Percentiles rank a stretch among this genome's conserved stretches.
These are phyloP conservation scores for Heptranchias perlo DNA, from an alignment of 2,113 vertebrate genomes.

Conservation along the genomic window DNA sequence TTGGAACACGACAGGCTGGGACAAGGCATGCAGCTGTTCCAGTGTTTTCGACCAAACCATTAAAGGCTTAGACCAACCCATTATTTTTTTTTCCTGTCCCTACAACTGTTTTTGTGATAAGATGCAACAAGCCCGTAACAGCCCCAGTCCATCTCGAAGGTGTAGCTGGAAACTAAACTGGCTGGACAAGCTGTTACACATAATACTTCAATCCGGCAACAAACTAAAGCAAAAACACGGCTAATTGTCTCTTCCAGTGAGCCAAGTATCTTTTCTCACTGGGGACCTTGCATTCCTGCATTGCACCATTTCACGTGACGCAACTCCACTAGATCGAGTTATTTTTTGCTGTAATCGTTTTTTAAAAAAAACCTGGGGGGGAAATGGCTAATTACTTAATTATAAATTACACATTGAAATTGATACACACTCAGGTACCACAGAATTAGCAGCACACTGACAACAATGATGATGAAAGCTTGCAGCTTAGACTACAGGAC, in stretches of 20 bases:
- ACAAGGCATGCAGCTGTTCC: conserved; percentile 54
- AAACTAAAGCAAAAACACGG: background rate
- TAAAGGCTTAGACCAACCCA: conserved; percentile 49
- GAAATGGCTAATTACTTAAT: conserved; percentile 27
- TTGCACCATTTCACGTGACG: too few relatives aligned
- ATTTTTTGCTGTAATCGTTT: background rate
- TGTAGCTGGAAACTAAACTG: background rate
- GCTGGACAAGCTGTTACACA: background rate
- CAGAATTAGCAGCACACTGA: background rate
- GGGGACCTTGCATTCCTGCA: background rate
- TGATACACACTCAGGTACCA: background rate
- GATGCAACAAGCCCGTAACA: background rate
- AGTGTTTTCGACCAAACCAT: conserved; percentile 53
- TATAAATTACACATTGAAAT: conserved; percentile 21
- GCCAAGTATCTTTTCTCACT: background rate
- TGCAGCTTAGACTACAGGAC: background rate
- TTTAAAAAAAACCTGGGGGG: background rate
- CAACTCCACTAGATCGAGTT: background rate
- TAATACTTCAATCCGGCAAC: background rate
- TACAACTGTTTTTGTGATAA: background rate
- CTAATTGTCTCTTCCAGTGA: background rate
- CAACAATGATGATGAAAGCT: background rate
- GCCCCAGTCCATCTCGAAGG: background rate
- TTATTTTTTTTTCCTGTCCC: conserved; percentile 41
- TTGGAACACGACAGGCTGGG: conserved; percentile 52